Evolutionary conservation across 2,113 vertebrate species (phyloP), one percentile per base, ranked within the genome.

Genomic region (Mastomys coucha): DNA sequence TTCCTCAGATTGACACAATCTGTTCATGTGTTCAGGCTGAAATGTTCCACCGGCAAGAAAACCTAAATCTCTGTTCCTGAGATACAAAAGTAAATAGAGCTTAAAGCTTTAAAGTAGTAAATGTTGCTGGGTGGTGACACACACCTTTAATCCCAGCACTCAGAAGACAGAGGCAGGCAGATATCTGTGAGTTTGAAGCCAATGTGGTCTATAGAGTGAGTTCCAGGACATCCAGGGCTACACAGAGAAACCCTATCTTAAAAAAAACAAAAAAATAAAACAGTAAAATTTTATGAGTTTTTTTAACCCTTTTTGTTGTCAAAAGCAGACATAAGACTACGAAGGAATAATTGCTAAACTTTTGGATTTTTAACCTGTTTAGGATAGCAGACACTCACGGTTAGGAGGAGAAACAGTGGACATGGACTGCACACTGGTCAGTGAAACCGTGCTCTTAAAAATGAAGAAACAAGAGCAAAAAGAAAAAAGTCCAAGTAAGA

Each of bases 391-490:
- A 97, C 98, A 98, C 78, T 87, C 98, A 93, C 98, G 96, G 98
- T 94, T 96, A 96, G 98, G 96, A 76, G 97, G 80, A 20, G 99
- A 99, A 56, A 98, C 98, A 11, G 95, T 97, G 76, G 99, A 99
- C 93, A 98, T 98, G 51, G 99, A 99, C 98, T 99, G 99, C 97
- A 99, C 99, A 0, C 99, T 99, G 96, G 98, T 99, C 95, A 99
- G 99, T 98, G 99, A 99, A 97, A 99, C 99, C 76, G 36, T 99
- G 53, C 99, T 99, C 33, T 90, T 99, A 65, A 99, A 99, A 98
- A 84, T 95, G 95, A 98, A 98, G 93, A 98, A 96, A 93, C 97
- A 98, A 81, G 98, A 98, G 12, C 95, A 98, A n/a, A 97, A 81
- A n/a, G 92, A 93, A 89, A 97, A 96, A 94, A 81, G 87, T 89